Base-by-base conservation (phyloP, 2,797 vertebrate species). In the Syncerus caffer region DNA sequence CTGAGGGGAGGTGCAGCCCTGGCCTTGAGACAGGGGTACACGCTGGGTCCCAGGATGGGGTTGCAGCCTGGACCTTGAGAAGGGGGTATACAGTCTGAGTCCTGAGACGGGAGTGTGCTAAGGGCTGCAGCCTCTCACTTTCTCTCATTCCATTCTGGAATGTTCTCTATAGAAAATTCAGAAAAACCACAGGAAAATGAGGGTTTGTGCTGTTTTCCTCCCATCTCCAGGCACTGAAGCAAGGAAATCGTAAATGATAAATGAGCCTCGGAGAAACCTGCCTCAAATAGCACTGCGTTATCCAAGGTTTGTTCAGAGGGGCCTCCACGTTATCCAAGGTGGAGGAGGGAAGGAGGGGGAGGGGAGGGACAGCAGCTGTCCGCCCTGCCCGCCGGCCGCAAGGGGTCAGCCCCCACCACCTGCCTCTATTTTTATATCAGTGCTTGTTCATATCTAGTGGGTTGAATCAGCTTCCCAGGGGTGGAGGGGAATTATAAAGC, bases 351-450 rank as follows among this genome's bases (percentile, higher is more conserved):
- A 11, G 45, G 25, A 2, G 1, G 23, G 7, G 3, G 1, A 15
- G 0, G 21, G 9, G 51, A 1, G 10, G 4, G 3, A 34, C 12
- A 5, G 74, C 96, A 97, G 96, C 97, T 97, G 97, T 87, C 94
- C 1, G 38, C 60, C 21, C 23, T 23, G 74, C 97, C 94, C 83
- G 79, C 38, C 83, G 96, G 98, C 97, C 95, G 71, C 47, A 0
- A 96, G 97, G 98, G 98, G 96, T 98, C 98, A 91, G 97, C 91
- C 95, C 97, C 98, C 97, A 74, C 98, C 0, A 96, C 98, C 97
- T 97, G 96, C 84, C 93, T 98, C 99, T 99, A 98, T 99, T 99
- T 99, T 98, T 98, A 98, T 98, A 98, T 74, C 95, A 95, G 91
- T 86, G 97, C 98, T 98, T 97, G 98, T 93, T 98, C 98, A 80